Percentiles rank a stretch among this genome's conserved stretches.
Conservation (phyloP, 2,888 invertebrate genomes). For the Parnassius glacialis region DNA sequence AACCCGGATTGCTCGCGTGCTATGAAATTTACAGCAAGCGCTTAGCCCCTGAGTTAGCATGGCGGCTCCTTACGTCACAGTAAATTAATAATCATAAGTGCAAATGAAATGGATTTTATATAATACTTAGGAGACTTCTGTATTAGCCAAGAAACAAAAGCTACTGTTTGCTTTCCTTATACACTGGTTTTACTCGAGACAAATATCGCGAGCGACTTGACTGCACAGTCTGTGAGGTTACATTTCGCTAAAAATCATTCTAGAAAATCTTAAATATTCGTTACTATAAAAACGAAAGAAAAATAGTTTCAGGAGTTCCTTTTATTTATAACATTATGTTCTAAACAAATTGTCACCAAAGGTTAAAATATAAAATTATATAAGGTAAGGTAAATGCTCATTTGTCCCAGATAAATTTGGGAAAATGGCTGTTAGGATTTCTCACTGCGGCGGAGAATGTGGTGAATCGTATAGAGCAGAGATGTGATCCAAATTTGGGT, state of each 20-base stretch:
- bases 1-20: too few species aligned
- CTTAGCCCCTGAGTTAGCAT: too few species aligned
- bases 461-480: too few species aligned
- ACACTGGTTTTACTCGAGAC: constrained; percentile 6
- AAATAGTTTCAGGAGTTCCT: too few species aligned
- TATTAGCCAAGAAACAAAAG: constrained; percentile 13
- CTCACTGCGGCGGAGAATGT: too few species aligned
- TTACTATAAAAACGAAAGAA: too few species aligned
- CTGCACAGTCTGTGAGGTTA: constrained; percentile 19
- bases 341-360: background rate
- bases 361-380: background rate
- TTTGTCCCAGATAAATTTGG: too few species aligned
- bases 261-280: background rate
- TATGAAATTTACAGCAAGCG: too few species aligned
- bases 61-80: too few species aligned
- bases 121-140: background rate
- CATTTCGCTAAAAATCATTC: constrained; percentile 16
- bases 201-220: constrained; percentile 9
- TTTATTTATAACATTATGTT: background rate
- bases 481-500: too few species aligned
- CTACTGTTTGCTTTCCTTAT: constrained; percentile 13
- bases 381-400: background rate
- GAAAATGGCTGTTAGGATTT: too few species aligned
- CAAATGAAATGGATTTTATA: constrained; percentile 1
- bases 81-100: background rate